Base-by-base conservation (phyloP, 2,888 invertebrate species). In the Mimumesa dahlbomi region DNA sequence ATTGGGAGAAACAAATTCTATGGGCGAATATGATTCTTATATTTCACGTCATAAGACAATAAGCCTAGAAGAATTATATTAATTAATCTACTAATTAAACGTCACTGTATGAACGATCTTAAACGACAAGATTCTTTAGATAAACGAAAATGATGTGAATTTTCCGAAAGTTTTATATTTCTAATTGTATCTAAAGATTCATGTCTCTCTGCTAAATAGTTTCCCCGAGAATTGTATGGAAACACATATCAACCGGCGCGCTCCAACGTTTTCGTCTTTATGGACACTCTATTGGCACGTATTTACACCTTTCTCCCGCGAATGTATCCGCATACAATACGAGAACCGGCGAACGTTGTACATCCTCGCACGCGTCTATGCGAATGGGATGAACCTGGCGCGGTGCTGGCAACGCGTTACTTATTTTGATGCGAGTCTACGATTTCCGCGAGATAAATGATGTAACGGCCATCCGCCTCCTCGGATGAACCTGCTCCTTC, bases 391-490 rank as follows among this genome's bases (percentile, higher is more conserved):
- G 54, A 54, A 43, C 4, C 38, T 40, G n/a, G n/a, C n/a, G n/a
- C 22, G 43, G 48, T 18, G 57, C 25, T 19, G 16, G 54, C 45
- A 59, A 67, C 64, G 46, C 22, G 67, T 71, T 65, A 57, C 61
- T 73, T 72, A 75, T 77, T 82, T 77, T 48, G 71, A 79, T 73
- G 64, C 40, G 61, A 64, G 65, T 74, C 72, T 75, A 81, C 75
- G 79, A 78, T 82, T 75, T 73, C 70, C 68, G 48, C 62, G 61
- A 67, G 75, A 82, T 82, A 75, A 77, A 81, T 70, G 74, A 80
- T 62, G 71, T 70, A 76, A 78, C 64, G 69, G 73, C 68, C 59
- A 56, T 68, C 50, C 25, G 52, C 42, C 48, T 36, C 53, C 59
- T 50, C 56, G 52, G 21, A n/a, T 40, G 46, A 50, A 62, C 50